Evolutionary conservation across 2,113 vertebrate genomes (phyloP), one percentile per base, ranked within the genome.

Genomic region (Trochalopteron elliotii): DNA sequence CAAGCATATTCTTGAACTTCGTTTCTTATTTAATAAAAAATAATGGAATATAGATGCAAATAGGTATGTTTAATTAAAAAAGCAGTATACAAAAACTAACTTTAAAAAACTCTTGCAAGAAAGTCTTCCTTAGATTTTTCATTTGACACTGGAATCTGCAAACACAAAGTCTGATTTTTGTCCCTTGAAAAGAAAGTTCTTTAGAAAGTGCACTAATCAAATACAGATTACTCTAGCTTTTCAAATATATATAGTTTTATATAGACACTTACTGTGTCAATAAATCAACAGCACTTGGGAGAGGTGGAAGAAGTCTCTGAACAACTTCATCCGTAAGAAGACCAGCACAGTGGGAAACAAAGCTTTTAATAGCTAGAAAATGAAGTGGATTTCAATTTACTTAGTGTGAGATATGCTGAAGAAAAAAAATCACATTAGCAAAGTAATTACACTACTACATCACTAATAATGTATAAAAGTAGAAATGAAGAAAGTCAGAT

Each of bases 301-400:
- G 88, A 23, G 99, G 98, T 60, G 98, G 98, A 93, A 99, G 98
- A 53, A 99, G 97, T n/a, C 94, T 98, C 74, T 98, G 96, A 95
- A 98, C 97, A 88, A 99, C 97, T 96, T 99, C 98, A 88, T 99
- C 98, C 5, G 98, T 99, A 87, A 99, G 98, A 22, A 99, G 98
- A 89, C 98, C 98, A 68, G 97, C 97, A 94, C 99, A 99, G 97
- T 98, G 96, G 25, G 98, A 97, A 95, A 99, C 96, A 94, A 99
- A 98, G 94, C 98, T 99, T 97, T 97, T 99, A 94, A 99, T 95
- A 63, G 98, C 99, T 99, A 96, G 45, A 95, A 96, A 69, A 88
- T 21, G 35, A 97, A 97, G 82, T 27, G 60, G 53, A 96, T 78
- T 93, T 89, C 67, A 87, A 94, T 28, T 94, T 47, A 90, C 33